Evolutionary conservation across 2,888 invertebrate species (phyloP).

Genomic region (Lycophotia porphyrea): DNA sequence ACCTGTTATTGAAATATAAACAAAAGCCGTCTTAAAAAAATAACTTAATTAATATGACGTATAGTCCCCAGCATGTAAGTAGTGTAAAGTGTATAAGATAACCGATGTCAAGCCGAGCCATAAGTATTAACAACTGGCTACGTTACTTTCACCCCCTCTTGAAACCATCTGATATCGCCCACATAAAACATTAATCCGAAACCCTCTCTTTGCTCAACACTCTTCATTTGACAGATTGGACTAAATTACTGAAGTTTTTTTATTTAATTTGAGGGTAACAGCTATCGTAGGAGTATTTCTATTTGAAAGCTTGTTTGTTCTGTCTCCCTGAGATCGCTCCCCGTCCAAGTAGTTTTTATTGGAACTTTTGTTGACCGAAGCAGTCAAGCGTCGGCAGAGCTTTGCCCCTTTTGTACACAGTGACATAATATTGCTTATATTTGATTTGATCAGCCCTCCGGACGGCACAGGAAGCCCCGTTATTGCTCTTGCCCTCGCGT

Average conservation of each 20-base stretch:
- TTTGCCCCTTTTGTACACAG: conserved; percentile 81
- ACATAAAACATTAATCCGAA: conserved; percentile 83
- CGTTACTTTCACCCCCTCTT: conserved; percentile 71
- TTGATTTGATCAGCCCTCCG: conserved; percentile 82
- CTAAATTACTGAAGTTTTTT: conserved; percentile 88
- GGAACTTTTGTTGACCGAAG: conserved; percentile 83
- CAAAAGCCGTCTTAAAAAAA: neutral
- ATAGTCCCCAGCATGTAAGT: conserved; percentile 46
- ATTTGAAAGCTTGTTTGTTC: conserved; percentile 80
- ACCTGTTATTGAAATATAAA: neutral
- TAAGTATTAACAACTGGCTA: conserved; percentile 66
- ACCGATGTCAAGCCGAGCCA: conserved; percentile 55
- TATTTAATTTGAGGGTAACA: conserved; percentile 88
- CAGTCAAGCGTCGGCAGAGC: conserved; percentile 76
- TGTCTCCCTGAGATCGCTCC: conserved; percentile 77
- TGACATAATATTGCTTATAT: conserved; percentile 85
- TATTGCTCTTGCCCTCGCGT: conserved; percentile 69
- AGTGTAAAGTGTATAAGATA: conserved; percentile 62
- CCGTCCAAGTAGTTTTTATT: conserved; percentile 88
- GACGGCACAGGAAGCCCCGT: conserved; percentile 71
- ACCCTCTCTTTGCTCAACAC: conserved; percentile 89
- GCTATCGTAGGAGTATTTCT: conserved; percentile 79
- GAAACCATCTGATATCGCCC: conserved; percentile 81
- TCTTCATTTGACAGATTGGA: conserved; percentile 90
- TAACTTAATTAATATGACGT: neutral